phyloP scores from a whole-genome alignment of 2,888 invertebrate species.

The Hyposoter didymator region DNA sequence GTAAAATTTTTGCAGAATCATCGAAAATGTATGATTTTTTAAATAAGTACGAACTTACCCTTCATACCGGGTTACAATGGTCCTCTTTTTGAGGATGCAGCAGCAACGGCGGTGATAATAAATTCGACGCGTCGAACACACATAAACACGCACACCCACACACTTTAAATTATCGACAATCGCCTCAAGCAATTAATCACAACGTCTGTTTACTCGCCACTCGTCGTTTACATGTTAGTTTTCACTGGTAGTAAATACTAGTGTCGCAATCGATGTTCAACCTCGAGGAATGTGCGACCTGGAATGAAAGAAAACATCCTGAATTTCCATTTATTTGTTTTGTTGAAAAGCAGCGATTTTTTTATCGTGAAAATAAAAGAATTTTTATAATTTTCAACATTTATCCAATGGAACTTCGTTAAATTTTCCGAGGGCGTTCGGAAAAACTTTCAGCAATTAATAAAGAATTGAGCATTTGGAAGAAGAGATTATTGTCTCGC shows the following conservation, averaged over 20 bases:
- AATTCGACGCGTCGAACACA: constrained; percentile 55
- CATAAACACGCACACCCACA: constrained; percentile 8
- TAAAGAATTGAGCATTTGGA: background rate
- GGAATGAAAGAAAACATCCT: constrained; percentile 23
- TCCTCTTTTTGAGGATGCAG: constrained; percentile 64
- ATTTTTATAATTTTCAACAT: background rate
- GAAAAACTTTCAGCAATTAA: background rate
- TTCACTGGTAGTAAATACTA: constrained; percentile 22
- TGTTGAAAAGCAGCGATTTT: background rate
- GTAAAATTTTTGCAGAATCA: background rate
- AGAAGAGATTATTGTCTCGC: background rate
- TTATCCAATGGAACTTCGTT: background rate
- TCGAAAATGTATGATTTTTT: background rate
- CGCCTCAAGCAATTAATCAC: constrained; percentile 58
- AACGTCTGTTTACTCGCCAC: constrained; percentile 53
- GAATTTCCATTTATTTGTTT: background rate
- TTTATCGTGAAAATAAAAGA: background rate
- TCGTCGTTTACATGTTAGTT: constrained; percentile 51
- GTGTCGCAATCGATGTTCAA: background rate
- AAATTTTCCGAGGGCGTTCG: background rate
- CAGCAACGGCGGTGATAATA: constrained; percentile 11
- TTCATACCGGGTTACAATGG: constrained; percentile 74
- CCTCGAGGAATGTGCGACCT: constrained; percentile 9
- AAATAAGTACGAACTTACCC: constrained; percentile 71
- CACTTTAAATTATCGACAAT: constrained; percentile 39